Conservation (phyloP, 1,140 invertebrate genomes). For the Popillia japonica region DNA sequence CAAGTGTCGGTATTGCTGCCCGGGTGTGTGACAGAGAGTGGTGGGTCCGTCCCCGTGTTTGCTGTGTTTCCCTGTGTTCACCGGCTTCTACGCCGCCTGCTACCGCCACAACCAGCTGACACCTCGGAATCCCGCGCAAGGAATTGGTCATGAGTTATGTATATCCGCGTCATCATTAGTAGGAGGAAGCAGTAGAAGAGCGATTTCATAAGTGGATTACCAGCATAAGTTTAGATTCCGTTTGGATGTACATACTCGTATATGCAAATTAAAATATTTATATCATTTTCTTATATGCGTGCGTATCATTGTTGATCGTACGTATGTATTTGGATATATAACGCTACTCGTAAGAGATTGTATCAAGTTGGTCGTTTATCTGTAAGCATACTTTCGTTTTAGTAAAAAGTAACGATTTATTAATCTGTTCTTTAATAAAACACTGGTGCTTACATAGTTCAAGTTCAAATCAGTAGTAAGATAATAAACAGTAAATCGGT, state of each 20-base stretch:
- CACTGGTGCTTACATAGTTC: too few relatives aligned
- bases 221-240: not conserved
- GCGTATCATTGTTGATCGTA: too few relatives aligned
- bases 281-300: too few relatives aligned
- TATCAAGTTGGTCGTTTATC: too few relatives aligned
- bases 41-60: conserved; percentile 12
- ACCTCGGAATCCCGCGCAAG: not conserved
- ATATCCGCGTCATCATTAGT: conserved; percentile 13
- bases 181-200: not conserved
- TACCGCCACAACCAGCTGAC: not conserved
- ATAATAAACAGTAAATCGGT: too few relatives aligned
- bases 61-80: conserved; percentile 1
- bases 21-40: conserved; percentile 31
- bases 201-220: not conserved
- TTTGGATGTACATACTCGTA: too few relatives aligned
- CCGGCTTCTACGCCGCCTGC: conserved; percentile 2
- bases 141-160: conserved; percentile 6
- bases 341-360: too few relatives aligned
- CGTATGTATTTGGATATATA: too few relatives aligned
- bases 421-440: too few relatives aligned
- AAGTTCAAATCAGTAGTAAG: too few relatives aligned
- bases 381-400: too few relatives aligned
- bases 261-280: not conserved
- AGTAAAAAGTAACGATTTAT: too few relatives aligned
- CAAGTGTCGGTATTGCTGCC: conserved; percentile 26